A percentile compares a stretch with the other conserved stretches of the same genome.
These are phyloP conservation scores for Zootermopsis nevadensis DNA, from an alignment of 2,888 invertebrate species.

Conservation along the genomic window DNA sequence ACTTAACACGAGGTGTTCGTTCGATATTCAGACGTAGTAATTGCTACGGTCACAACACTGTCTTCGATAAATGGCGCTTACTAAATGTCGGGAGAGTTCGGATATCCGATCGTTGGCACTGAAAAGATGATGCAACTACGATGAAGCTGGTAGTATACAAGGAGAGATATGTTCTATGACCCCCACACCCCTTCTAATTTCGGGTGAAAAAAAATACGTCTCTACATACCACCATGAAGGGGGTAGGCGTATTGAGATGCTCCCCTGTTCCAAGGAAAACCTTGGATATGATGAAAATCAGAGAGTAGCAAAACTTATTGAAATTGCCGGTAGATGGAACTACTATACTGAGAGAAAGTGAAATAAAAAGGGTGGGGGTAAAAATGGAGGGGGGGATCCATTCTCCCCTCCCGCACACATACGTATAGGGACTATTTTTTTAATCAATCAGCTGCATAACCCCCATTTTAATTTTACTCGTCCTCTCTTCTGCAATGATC, in stretches of 20 bases:
- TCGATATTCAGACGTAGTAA: not conserved
- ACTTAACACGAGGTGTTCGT: no score
- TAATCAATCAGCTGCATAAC: not conserved
- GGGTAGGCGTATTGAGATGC: not conserved
- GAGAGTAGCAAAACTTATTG: not conserved
- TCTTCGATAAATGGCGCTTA: not conserved
- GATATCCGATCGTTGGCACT: not conserved
- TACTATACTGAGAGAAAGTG: slow-evolving; percentile 5
- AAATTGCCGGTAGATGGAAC: slow-evolving; percentile 14
- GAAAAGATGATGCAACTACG: not conserved
- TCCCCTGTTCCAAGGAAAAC: slow-evolving; percentile 10
- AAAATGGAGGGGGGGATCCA: not conserved
- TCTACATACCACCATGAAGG: slow-evolving; percentile 7
- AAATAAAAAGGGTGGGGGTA: not conserved
- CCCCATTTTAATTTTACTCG: not conserved
- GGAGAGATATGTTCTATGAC: not conserved
- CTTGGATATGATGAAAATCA: not conserved
- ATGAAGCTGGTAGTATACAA: not conserved
- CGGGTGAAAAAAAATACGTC: not conserved
- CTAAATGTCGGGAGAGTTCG: not conserved
- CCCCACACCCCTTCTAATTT: not conserved
- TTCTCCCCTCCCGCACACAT: not conserved
- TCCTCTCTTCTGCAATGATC: not conserved
- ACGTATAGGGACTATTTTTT: not conserved
- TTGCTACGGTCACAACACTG: not conserved